Evolutionary conservation across 2,888 invertebrate genomes (phyloP).

Genomic region (Nesidiocoris tenuis): DNA sequence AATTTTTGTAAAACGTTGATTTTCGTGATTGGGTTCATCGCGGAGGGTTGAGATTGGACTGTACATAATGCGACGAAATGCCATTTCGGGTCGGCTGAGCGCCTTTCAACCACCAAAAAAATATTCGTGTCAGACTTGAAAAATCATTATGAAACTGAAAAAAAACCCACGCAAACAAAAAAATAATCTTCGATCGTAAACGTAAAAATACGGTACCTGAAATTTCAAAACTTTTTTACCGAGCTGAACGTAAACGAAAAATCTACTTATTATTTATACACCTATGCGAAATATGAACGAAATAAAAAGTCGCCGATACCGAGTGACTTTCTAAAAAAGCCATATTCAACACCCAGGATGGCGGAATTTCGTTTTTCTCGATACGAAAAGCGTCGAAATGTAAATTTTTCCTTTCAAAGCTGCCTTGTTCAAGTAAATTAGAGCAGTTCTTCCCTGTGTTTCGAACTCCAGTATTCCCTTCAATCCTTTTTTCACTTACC

Average conservation of each 20-base stretch:
- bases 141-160: background rate
- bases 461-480: conserved; percentile 30
- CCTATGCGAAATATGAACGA: too few relatives aligned
- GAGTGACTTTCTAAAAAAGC: too few relatives aligned
- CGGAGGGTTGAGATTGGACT: conserved; percentile 8
- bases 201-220: conserved; percentile 39
- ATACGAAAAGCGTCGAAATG: too few relatives aligned
- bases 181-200: too few relatives aligned
- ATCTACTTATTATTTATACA: too few relatives aligned
- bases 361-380: too few relatives aligned
- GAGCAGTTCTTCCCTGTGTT: conserved; percentile 33
- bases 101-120: background rate
- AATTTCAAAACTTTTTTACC: conserved; percentile 12
- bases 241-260: background rate
- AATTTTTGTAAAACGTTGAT: conserved; percentile 27
- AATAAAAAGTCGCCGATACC: too few relatives aligned
- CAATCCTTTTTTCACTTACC: conserved; percentile 16
- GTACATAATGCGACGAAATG: conserved; percentile 15
- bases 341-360: too few relatives aligned
- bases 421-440: conserved; percentile 1
- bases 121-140: too few relatives aligned
- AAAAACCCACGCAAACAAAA: background rate
- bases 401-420: background rate
- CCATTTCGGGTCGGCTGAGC: conserved; percentile 1
- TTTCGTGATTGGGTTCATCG: background rate